Base-by-base conservation (phyloP, 2,113 vertebrate species). In the Hemibagrus wyckioides region DNA sequence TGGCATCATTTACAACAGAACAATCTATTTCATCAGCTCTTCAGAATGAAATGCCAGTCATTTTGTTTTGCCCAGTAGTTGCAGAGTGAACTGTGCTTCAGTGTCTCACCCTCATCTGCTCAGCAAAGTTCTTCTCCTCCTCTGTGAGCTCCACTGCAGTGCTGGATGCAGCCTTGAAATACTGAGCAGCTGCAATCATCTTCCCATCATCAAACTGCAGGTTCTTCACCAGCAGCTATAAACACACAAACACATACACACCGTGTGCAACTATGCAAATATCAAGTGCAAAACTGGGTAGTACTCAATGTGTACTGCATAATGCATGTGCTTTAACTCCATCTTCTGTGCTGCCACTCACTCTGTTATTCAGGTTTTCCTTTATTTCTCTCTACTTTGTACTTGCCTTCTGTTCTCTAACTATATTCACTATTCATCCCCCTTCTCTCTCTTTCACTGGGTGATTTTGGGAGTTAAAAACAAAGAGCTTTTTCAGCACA, bases 131-230 rank as follows among this genome's bases (percentile, higher is more conserved):
- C 82, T 94, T 92, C 90, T 97, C 97, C 44, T 94, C 96, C 82
- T 96, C 94, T 0, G 94, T 95, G 50, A 97, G 94, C 89, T 96
- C 95, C 82, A 97, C 91, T 56, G 93, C 87, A 8, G 92, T 90
- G 6, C 90, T 96, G 80, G 92, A 91, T 0, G 90, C 92, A 1
- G 93, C 91, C 67, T 80, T 61, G 86, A 96, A 97, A 92, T 97
- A 97, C 85, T 96, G 94, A 0, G 96, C 93, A 6, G 97, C 96
- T 2, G 94, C 89, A 36, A 97, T 95, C 96, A 96, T 97, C 94
- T 95, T 97, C 44, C 96, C 97, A 48, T 96, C 94, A 80, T 97
- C 96, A 91, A 96, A 94, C 92, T 96, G 95, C n/a, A 97, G 92
- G 79, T 94, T 97, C 91, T 96, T 97, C 83, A 97, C 96, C 88